A percentile compares a stretch with the other conserved stretches of the same genome.
Evolutionary conservation across 1,140 invertebrate species (phyloP).

Genomic region (Anagrus nilaparvatae): DNA sequence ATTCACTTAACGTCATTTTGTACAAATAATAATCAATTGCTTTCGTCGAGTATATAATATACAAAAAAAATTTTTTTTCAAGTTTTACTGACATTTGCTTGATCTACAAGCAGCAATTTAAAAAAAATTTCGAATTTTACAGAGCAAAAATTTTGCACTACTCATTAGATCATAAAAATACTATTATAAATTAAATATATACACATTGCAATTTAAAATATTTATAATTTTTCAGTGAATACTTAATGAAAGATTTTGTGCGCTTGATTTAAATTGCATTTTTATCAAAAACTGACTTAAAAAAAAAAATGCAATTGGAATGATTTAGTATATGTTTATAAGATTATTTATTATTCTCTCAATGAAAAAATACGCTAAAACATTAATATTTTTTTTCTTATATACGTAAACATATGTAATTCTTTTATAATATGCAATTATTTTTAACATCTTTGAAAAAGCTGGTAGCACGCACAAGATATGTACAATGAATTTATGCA

Average conservation of each 20-base stretch:
- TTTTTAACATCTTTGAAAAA: too few relatives aligned
- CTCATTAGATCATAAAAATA: not conserved
- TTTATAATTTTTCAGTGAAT: slow-evolving; percentile 3
- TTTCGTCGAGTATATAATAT: slow-evolving; percentile 10
- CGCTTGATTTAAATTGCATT: not conserved
- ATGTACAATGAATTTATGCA: too few relatives aligned
- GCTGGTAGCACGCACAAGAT: too few relatives aligned
- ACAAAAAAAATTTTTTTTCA: slow-evolving; percentile 11
- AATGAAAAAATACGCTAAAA: too few relatives aligned
- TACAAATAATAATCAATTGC: slow-evolving; percentile 16
- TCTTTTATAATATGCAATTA: too few relatives aligned
- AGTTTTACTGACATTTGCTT: slow-evolving; percentile 14
- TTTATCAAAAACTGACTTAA: too few relatives aligned
- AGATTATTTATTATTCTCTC: too few relatives aligned
- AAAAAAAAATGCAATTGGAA: too few relatives aligned
- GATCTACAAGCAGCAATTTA: slow-evolving; percentile 17
- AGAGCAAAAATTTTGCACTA: not conserved
- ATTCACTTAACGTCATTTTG: slow-evolving; percentile 8
- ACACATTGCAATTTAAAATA: not conserved
- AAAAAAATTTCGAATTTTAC: not conserved
- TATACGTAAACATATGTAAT: too few relatives aligned
- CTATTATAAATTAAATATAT: not conserved
- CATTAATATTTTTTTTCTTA: too few relatives aligned
- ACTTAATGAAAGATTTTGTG: not conserved
- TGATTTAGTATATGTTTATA: too few relatives aligned